Base-by-base conservation (phyloP, 2,113 vertebrate species). In the Aegithalos caudatus region DNA sequence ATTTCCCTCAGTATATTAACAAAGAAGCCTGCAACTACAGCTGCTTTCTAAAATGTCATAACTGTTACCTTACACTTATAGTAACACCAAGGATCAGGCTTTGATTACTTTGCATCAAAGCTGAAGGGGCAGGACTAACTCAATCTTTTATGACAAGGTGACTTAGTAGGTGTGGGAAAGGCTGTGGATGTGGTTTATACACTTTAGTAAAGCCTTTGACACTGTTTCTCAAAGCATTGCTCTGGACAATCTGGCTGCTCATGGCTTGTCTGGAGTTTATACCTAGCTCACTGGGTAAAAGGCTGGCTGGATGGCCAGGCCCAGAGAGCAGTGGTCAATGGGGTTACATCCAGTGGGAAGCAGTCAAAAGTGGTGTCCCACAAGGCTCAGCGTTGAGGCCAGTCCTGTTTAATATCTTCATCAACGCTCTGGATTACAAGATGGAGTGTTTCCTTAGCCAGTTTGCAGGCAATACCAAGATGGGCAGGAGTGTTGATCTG, bases 381-480 rank as follows among this genome's bases (percentile, higher is more conserved):
- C 5, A 2, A 1, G 35, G 33, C 1, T 88, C 24, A 16, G 14
- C 31, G 4, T 0, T 70, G 18, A 29, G 24, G 0, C 8, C 11
- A 10, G 12, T 25, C 18, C 44, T 58, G 6, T 38, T 61, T 76
- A 19, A 51, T 25, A 33, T 2, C 21, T 40, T 69, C 0, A 12
- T 80, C 60, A 40, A 2, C 17, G 17, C 2, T 62, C 3, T 50
- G 20, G 28, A 62, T 1, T 1, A 56, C 4, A 6, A 6, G 5
- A 31, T 5, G 0, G 1, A 20, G 17, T 25, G 28, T 20, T 21
- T 0, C 47, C 20, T 51, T 29, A 19, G 28, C 14, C 25, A 50
- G 0, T 3, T n/a, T 18, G 5, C 33, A 74, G 44, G 1, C 6
- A 12, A 20, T 3, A 35, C 5, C 21, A 38, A 45, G 10, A 14